phyloP scores from a whole-genome alignment of 2,797 vertebrate genomes.

The Liparis tanakae region DNA sequence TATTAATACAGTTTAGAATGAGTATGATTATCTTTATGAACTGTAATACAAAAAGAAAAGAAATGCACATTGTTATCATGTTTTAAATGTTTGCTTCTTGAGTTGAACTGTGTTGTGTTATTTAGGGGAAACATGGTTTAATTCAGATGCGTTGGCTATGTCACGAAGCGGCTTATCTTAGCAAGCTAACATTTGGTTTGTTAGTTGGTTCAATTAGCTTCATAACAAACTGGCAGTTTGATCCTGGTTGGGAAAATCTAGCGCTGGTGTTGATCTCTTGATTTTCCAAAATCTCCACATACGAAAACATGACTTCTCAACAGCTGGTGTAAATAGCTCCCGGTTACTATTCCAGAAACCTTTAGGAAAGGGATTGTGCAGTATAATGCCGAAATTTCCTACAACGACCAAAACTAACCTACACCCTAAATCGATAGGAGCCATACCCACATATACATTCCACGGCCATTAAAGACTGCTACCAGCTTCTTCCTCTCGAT shows the following conservation, averaged over 20 bases:
- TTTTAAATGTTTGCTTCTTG: not conserved
- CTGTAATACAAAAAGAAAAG: too few species aligned
- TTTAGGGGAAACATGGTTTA: not conserved
- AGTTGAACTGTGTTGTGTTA: not conserved
- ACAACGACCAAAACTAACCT: not conserved
- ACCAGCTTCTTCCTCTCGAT: constrained; percentile 12
- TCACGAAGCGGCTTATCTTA: not conserved
- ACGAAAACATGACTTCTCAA: not conserved
- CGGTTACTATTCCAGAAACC: not conserved
- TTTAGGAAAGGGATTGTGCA: not conserved
- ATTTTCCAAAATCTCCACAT: not conserved
- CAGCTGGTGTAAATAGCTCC: not conserved
- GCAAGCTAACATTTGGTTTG: not conserved
- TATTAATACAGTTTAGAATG: too few species aligned
- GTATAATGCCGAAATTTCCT: not conserved
- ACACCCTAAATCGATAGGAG: not conserved
- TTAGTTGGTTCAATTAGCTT: not conserved
- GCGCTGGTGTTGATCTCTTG: not conserved
- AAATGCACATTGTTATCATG: too few species aligned
- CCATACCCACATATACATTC: not conserved
- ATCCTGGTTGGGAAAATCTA: not conserved
- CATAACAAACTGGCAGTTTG: not conserved
- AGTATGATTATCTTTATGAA: too few species aligned
- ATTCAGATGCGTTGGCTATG: not conserved
- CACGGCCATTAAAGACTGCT: not conserved